These are phyloP conservation scores for Dallia pectoralis DNA, from an alignment of 2,797 vertebrate genomes.

Conservation along the genomic window DNA sequence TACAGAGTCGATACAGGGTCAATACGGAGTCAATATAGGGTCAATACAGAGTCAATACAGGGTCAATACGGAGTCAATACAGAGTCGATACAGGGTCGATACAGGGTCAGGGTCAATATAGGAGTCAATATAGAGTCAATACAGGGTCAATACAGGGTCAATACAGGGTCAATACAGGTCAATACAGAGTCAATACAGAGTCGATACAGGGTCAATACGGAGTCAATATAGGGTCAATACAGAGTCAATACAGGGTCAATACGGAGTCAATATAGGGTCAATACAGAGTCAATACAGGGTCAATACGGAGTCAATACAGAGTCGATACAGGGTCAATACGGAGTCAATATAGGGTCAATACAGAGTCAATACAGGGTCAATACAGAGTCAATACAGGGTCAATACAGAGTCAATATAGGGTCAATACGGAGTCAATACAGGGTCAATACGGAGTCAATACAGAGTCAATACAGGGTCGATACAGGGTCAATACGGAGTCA, in stretches of 20 bases:
- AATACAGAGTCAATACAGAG: not conserved
- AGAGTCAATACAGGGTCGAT: too few species aligned
- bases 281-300: not conserved
- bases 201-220: not conserved
- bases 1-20: not conserved
- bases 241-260: not conserved
- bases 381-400: too few species aligned
- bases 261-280: not conserved
- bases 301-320: too few species aligned
- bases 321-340: not conserved
- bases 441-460: too few species aligned
- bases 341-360: not conserved
- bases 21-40: not conserved
- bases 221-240: not conserved
- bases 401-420: too few species aligned
- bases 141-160: not conserved
- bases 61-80: not conserved
- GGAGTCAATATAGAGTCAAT: not conserved
- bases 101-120: not conserved
- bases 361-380: not conserved
- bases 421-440: not conserved
- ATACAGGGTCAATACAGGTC: not conserved
- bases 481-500: too few species aligned
- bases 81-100: not conserved
- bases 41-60: not conserved